Evolutionary conservation across 2,113 vertebrate species (phyloP).

Genomic region (Myrmecophaga tridactyla): DNA sequence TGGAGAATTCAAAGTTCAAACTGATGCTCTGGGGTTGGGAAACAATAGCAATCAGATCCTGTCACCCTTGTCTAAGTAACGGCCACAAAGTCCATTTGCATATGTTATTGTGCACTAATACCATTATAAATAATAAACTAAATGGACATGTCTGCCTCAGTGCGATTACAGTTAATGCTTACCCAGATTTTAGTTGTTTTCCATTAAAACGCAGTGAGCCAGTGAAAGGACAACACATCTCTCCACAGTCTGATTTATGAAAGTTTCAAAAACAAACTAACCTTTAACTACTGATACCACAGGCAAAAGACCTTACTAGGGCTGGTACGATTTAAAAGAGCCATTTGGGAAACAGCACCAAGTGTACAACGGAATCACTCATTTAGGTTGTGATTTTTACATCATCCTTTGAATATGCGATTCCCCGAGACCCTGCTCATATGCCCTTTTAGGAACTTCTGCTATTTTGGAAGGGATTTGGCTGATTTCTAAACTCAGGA

Average conservation of each 20-base stretch:
- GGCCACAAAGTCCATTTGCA: neutral
- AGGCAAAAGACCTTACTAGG: neutral
- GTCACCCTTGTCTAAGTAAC: neutral
- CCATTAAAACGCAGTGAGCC: slow-evolving; percentile 51
- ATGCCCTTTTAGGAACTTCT: slow-evolving; percentile 11
- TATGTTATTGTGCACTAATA: slow-evolving; percentile 39
- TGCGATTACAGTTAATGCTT: slow-evolving; percentile 35
- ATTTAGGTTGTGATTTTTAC: slow-evolving; percentile 28
- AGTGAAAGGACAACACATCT: slow-evolving; percentile 8
- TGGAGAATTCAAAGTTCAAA: slow-evolving; percentile 41
- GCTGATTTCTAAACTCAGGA: slow-evolving; percentile 19
- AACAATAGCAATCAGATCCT: slow-evolving; percentile 42
- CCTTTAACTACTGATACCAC: neutral
- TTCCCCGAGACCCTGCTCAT: neutral
- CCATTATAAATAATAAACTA: slow-evolving; percentile 53
- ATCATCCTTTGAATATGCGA: neutral
- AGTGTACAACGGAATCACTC: neutral
- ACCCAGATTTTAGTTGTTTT: slow-evolving; percentile 50
- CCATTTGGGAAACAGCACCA: neutral
- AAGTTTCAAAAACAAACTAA: slow-evolving; percentile 16
- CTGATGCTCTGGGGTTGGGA: neutral
- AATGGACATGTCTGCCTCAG: slow-evolving; percentile 65
- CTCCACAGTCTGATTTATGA: neutral
- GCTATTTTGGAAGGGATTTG: slow-evolving; percentile 43
- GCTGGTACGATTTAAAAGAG: neutral